These are phyloP conservation scores for Agrotis clavis DNA, from an alignment of 2,888 invertebrate species.

Conservation along the genomic window DNA sequence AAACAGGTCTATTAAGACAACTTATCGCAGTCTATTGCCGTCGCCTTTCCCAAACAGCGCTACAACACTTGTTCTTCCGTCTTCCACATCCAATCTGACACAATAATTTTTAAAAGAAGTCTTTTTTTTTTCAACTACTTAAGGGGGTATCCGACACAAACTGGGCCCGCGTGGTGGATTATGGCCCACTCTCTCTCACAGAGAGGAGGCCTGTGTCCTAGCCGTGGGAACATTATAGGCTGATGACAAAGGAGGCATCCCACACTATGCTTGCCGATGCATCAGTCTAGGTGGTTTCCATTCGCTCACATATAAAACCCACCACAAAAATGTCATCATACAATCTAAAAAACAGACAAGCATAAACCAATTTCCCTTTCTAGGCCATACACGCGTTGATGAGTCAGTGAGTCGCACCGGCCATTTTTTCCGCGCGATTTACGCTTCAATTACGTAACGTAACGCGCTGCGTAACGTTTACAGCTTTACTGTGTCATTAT, in stretches of 20 bases:
- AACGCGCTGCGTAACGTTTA: conserved; percentile 55
- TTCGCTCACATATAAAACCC: no score
- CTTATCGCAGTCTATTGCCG: no score
- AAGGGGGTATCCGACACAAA: no score
- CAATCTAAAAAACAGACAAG: conserved; percentile 11
- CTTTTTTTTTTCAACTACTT: no score
- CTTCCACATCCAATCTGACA: background rate
- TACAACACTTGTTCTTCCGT: background rate
- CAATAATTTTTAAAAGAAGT: background rate
- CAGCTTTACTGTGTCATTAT: conserved; percentile 29
- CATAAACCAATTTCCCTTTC: conserved; percentile 38
- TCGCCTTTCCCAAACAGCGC: background rate
- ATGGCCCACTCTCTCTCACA: no score
- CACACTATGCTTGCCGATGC: no score
- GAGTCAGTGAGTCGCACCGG: conserved; percentile 47
- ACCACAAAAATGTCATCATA: conserved; percentile 11
- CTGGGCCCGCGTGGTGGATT: no score
- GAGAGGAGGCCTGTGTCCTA: no score
- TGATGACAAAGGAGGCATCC: no score
- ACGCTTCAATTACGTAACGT: conserved; percentile 42
- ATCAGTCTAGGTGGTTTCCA: no score
- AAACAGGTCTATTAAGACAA: no score
- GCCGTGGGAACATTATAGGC: no score
- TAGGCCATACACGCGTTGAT: conserved; percentile 44
- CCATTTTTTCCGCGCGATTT: conserved; percentile 47